Conservation (phyloP, 2,113 vertebrate species). For the Poicephalus gulielmi region DNA sequence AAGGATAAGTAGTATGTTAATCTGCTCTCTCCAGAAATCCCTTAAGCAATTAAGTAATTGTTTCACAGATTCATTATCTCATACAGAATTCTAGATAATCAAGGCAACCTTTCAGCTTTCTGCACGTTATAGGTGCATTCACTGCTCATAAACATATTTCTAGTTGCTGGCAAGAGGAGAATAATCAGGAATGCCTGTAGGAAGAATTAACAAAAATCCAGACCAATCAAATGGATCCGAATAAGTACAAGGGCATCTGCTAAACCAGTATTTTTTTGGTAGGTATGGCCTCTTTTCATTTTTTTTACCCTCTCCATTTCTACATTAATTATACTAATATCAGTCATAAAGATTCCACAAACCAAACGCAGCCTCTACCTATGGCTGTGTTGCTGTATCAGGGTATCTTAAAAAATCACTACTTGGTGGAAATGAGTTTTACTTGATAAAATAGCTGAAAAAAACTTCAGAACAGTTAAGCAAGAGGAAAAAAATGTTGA, state of each 20-base stretch:
- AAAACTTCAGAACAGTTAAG: background rate
- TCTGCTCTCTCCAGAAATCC: constrained; percentile 4
- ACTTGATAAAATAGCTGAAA: background rate
- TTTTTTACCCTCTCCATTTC: background rate
- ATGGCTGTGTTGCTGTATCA: background rate
- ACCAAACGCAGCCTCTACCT: background rate
- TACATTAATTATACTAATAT: background rate
- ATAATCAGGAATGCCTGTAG: background rate
- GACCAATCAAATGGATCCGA: background rate
- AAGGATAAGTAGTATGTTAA: constrained; percentile 33
- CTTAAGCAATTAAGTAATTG: constrained; percentile 6
- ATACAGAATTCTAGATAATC: background rate
- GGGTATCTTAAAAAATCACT: background rate
- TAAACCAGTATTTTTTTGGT: background rate
- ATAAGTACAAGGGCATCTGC: background rate
- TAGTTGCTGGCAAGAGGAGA: background rate
- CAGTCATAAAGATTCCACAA: background rate
- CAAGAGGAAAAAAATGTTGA: background rate
- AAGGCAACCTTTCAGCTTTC: background rate
- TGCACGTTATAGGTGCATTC: background rate
- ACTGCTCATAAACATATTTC: background rate
- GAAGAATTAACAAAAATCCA: background rate
- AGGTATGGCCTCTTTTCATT: background rate
- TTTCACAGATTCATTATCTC: background rate
- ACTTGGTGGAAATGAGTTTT: background rate